Evolutionary conservation across 2,797 vertebrate genomes (phyloP).

Genomic region (Manis pentadactyla): DNA sequence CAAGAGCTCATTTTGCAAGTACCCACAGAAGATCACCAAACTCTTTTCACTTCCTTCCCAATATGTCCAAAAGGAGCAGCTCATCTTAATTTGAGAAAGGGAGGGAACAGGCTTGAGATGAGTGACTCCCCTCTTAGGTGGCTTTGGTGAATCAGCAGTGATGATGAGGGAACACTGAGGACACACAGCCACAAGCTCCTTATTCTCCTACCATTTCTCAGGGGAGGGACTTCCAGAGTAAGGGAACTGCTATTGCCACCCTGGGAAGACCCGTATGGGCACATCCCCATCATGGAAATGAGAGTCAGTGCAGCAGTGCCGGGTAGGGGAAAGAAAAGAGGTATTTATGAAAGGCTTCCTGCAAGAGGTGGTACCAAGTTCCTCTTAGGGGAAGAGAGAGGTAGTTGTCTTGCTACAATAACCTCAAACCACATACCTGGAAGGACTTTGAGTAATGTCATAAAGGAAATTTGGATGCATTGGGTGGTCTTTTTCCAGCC

Average conservation of each 20-base stretch:
- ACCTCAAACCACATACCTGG: not conserved
- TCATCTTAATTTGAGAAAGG: not conserved
- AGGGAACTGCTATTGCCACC: not conserved
- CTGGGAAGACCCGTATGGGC: too few relatives aligned
- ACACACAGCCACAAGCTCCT: not conserved
- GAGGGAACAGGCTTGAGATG: not conserved
- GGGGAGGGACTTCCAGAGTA: not conserved
- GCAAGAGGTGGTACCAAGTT: not conserved
- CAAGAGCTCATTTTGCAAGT: not conserved
- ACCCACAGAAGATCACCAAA: not conserved
- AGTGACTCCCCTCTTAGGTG: not conserved
- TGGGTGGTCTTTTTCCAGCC: not conserved
- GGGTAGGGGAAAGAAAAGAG: not conserved
- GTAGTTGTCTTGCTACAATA: not conserved
- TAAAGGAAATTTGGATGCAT: not conserved
- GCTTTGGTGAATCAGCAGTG: not conserved
- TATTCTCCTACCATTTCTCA: not conserved
- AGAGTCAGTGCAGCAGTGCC: not conserved
- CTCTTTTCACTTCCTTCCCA: not conserved
- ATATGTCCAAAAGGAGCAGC: not conserved
- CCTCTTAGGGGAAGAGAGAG: not conserved
- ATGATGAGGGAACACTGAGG: accelerated
- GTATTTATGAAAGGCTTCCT: not conserved
- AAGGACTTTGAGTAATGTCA: not conserved
- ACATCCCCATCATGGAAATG: not conserved